A percentile compares a stretch with the other conserved stretches of the same genome.
Evolutionary conservation across 2,888 invertebrate genomes (phyloP).

Genomic region (Ochropacha duplaris): DNA sequence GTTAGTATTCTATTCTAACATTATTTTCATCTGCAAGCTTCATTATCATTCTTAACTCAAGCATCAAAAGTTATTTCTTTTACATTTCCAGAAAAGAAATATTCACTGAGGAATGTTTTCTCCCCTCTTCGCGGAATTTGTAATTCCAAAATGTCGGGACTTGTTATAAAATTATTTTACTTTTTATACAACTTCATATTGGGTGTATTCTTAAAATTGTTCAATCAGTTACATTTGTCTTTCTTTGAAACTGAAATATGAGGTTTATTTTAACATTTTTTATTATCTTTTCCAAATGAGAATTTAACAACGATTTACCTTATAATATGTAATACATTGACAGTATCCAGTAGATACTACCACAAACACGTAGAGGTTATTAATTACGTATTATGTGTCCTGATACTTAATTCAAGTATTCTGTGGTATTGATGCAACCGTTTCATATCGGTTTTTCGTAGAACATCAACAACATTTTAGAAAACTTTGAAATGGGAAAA

Average conservation of each 20-base stretch:
- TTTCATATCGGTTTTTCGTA: no score
- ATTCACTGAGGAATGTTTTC: background rate
- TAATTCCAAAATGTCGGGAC: conserved; percentile 1
- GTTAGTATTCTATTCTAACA: conserved; percentile 1
- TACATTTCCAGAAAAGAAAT: background rate
- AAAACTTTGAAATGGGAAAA: no score
- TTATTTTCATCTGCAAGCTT: conserved; percentile 2
- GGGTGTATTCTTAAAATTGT: background rate
- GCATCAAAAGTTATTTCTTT: conserved; percentile 4
- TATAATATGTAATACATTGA: no score
- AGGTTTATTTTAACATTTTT: no score
- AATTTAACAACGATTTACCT: no score
- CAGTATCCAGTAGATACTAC: no score
- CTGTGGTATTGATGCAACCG: no score
- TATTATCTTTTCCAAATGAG: no score
- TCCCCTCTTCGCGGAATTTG: background rate
- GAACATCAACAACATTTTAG: no score
- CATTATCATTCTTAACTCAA: conserved; percentile 6
- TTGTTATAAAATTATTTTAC: background rate
- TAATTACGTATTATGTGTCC: no score
- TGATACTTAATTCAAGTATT: no score
- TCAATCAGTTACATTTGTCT: background rate
- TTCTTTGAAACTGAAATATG: background rate
- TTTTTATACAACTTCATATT: background rate
- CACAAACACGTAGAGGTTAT: no score